Conservation (phyloP, 2,797 vertebrate species). For the Chelonia mydas region DNA sequence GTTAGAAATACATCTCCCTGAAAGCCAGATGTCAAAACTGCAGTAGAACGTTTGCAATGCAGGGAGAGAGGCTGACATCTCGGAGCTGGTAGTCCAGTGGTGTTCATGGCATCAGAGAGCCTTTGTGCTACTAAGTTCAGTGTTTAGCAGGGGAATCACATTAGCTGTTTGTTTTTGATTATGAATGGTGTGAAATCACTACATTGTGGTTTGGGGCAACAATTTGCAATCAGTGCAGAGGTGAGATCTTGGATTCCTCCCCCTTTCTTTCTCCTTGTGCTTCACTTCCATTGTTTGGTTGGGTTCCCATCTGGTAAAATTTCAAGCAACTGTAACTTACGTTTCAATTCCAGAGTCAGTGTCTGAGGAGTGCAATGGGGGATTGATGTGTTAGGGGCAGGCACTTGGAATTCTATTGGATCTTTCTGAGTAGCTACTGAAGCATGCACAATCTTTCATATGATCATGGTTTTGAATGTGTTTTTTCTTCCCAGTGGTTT, state of each 20-base stretch:
- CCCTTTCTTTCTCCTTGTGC: neutral
- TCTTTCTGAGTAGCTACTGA: slow-evolving; percentile 23
- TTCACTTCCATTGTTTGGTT: slow-evolving; percentile 13
- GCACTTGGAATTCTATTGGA: neutral
- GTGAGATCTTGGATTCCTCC: neutral
- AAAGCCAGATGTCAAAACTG: slow-evolving; percentile 73
- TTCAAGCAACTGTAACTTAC: neutral
- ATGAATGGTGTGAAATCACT: slow-evolving; percentile 37
- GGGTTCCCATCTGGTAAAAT: neutral
- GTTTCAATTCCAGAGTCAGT: neutral
- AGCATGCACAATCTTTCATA: slow-evolving; percentile 50
- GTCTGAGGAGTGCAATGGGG: neutral
- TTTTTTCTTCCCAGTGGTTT: slow-evolving; percentile 42
- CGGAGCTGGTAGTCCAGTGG: slow-evolving; percentile 53
- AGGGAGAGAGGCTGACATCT: slow-evolving; percentile 63
- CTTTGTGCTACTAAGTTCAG: slow-evolving; percentile 51
- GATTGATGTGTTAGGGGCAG: neutral
- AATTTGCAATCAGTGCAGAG: neutral
- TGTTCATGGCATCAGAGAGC: slow-evolving; percentile 51
- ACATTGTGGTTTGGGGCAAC: slow-evolving; percentile 21
- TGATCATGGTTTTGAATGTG: slow-evolving; percentile 42
- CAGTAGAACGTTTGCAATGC: slow-evolving; percentile 25
- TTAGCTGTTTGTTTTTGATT: slow-evolving; percentile 54
- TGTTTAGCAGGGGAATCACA: slow-evolving; percentile 42
- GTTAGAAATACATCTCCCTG: slow-evolving; percentile 64